phyloP scores from a whole-genome alignment of 2,888 invertebrate genomes.

The Aromia moschata region DNA sequence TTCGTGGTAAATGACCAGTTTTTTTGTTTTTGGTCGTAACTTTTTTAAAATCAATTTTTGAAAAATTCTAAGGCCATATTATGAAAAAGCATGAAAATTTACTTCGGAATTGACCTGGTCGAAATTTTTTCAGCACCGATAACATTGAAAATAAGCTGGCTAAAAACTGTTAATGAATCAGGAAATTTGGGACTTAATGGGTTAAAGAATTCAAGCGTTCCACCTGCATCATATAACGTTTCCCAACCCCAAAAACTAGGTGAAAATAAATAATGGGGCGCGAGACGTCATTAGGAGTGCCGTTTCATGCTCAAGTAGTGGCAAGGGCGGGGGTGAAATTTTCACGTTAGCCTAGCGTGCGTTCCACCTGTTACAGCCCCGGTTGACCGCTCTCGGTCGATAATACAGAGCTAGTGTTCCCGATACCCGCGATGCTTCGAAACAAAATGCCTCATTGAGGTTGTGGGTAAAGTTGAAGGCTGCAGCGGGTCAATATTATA shows the following conservation, averaged over 20 bases:
- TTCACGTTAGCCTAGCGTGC: constrained; percentile 1
- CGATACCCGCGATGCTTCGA: not conserved
- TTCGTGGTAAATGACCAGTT: no score
- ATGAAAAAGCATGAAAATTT: no score
- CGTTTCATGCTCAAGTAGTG: not conserved
- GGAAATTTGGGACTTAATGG: no score
- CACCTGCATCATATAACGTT: not conserved
- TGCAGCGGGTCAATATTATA: constrained; percentile 20
- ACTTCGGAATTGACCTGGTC: no score
- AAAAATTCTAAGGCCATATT: no score
- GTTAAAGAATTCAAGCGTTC: not conserved
- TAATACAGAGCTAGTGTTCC: constrained; percentile 12
- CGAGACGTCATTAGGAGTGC: not conserved
- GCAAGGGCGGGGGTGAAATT: not conserved
- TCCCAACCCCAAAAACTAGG: not conserved
- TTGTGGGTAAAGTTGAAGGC: constrained; percentile 24
- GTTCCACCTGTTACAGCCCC: constrained; percentile 25
- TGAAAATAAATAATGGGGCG: not conserved
- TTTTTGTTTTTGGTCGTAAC: not conserved
- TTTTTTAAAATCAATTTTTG: not conserved
- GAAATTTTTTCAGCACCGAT: no score
- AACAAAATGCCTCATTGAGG: constrained; percentile 21
- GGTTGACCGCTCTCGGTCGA: constrained; percentile 13
- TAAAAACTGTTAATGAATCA: no score
- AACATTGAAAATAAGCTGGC: no score